Base-by-base conservation (phyloP, 2,797 vertebrate species). In the Onychomys torridus region DNA sequence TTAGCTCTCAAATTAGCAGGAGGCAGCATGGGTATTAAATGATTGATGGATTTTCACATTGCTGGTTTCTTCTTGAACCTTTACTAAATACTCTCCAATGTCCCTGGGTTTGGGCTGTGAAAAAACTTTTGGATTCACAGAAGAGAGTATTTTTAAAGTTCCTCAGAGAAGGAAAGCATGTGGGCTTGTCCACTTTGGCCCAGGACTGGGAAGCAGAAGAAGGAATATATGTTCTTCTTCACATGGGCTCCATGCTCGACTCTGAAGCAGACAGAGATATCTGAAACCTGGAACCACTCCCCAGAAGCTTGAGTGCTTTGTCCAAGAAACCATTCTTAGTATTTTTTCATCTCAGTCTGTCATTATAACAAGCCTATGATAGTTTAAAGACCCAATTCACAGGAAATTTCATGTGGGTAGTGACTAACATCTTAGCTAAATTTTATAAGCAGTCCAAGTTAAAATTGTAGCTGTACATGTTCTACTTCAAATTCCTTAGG, bases 1-100 rank as follows among this genome's bases (percentile, higher is more conserved):
- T 98, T 98, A 98, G 98, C 91, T 98, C 97, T 98, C 97, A 89
- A 59, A 97, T 97, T 98, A 98, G 97, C 97, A 97, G 91, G 59
- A 94, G 65, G 67, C 89, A 91, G 93, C 93, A 96, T 96, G 93
- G 95, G 88, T 16, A 19, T 96, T 65, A 67, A 93, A 73, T 94
- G 96, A 92, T 98, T 96, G 63, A 93, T 94, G 97, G 91, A 97
- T 84, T 97, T 97, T 96, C 96, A 98, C 97, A 90, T 89, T 84
- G 96, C 95, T 97, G 94, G 97, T 97, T 98, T 95, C 92, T 78
- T 92, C 81, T 96, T 83, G 69, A 86, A 89, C 46, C 59, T 89
- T 67, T 97, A 95, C 91, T 79, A 82, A 97, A 88, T 52, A 29
- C 11, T 65, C 1, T 21, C 19, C 49, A 61, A 4, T 9, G 79